Evolutionary conservation across 2,888 invertebrate genomes (phyloP).

Genomic region (Ganaspis brasiliensis): DNA sequence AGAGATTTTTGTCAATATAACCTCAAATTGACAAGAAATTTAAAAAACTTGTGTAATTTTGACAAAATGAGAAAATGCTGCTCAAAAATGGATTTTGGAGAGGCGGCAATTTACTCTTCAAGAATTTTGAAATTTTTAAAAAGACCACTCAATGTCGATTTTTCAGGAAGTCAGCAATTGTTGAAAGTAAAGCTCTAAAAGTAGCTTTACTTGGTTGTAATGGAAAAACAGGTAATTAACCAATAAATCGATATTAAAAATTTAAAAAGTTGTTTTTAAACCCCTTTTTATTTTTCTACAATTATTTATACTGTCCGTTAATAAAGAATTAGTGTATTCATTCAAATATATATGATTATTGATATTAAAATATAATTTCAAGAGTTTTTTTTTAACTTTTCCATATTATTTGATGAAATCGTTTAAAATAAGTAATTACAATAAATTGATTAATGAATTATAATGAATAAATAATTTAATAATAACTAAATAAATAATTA

Average conservation of each 20-base stretch:
- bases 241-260: not conserved
- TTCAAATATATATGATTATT: no score
- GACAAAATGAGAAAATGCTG: not conserved
- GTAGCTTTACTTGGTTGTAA: slow-evolving; percentile 83
- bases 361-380: no score
- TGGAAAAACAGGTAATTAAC: slow-evolving; percentile 81
- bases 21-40: slow-evolving; percentile 1
- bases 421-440: no score
- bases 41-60: not conserved
- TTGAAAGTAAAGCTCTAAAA: slow-evolving; percentile 77
- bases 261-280: not conserved
- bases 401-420: no score
- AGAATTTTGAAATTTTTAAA: not conserved
- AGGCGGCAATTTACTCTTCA: not conserved
- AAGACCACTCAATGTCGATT: not conserved
- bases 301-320: no score
- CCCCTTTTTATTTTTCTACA: no score
- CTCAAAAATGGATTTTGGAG: not conserved
- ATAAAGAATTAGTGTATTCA: no score
- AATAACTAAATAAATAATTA: no score
- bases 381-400: no score
- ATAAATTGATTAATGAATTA: no score
- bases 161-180: slow-evolving; percentile 9
- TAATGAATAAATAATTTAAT: no score
- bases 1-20: not conserved